Evolutionary conservation across 2,113 vertebrate genomes (phyloP), one percentile per base, ranked within the genome.

Genomic region (Mobula birostris): DNA sequence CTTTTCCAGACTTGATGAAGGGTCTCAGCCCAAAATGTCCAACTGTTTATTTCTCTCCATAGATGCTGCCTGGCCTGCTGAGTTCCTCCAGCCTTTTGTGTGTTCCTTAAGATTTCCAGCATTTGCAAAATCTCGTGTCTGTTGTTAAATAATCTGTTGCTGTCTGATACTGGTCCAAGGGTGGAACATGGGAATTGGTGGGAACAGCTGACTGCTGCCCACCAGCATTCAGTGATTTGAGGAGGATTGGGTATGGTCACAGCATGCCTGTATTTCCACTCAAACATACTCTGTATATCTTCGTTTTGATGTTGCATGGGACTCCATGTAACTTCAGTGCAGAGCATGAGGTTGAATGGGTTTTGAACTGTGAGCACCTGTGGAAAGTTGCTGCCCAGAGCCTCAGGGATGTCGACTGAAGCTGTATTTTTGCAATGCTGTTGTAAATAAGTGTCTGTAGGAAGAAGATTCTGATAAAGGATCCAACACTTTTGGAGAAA

Each of bases 391-490:
- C 7, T 12, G 21, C 7, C 82, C 61, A 19, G 85, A 14, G 77
- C 12, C 11, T 36, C n/a, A 15, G 32, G 29, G n/a, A 32, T 2
- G 29, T 63, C 7, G 56, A 87, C 56, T 29, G 4, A 61, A 87
- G 70, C n/a, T n/a, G 17, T 32, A n/a, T 32, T 66, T 66, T 66
- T 66, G 58, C 85, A 90, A 63, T 90, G 61, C 82, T 61, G 29
- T n/a, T 90, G 85, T 90, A 66, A 90, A 90, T 90, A 90, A 66
- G 61, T 90, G 61, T 90, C 27, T 66, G 48, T 79, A 21, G 4
- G 27, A 61, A 29, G 27, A 14, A 17, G 29, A 66, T 32, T 29
- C 63, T 63, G 61, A 32, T n/a, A 88, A 88, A 32, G n/a, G 12
- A 61, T 90, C 5, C 61, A 58, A 24, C 82, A 66, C 63, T 90